Evolutionary conservation across 1,140 invertebrate species (phyloP), one percentile per base, ranked within the genome.

Genomic region (Apis mellifera): DNA sequence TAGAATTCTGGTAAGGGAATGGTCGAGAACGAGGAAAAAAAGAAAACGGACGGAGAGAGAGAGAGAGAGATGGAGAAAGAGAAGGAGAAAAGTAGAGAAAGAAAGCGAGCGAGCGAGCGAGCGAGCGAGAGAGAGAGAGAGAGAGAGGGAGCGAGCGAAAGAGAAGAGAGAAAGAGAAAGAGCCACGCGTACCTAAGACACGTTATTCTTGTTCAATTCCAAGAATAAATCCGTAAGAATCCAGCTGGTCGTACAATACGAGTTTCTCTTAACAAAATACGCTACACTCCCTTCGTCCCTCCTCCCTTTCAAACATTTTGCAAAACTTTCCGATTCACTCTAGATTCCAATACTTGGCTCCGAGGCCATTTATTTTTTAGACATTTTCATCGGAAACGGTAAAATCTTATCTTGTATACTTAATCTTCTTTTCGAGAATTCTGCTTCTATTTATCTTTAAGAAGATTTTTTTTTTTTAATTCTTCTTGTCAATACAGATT

Each of bases 211-310:
- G 78, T 73, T 80, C 71, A 75, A 72, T 86, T 86, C 85, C 78
- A 81, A 86, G 85, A 77, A 84, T 82, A 86, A 78, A 84, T 84
- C 73, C 73, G 78, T 78, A 84, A 82, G 83, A 86, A 86, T 84
- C 78, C 82, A 72, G 68, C 73, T 68, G 79, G 68, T 68, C 65
- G 72, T 42, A 82, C 73, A 74, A 84, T 80, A 84, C 83, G 72
- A 84, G 82, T 82, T 75, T 84, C 72, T 84, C 78, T 84, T 52
- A 69, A 75, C 65, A 80, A 80, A 82, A 76, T 82, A 82, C 48
- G 42, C 21, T 75, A 32, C 32, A 66, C 23, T 52, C 72, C 79
- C 64, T 68, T 23, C 9, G 48, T 23, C 55, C 48, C 48, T 60
- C 32, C 23, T 57, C 15, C 64, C 26, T 54, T 26, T 26, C 72